These are phyloP conservation scores for Daubentonia madagascariensis DNA, from an alignment of 2,113 vertebrate species.

Conservation along the genomic window DNA sequence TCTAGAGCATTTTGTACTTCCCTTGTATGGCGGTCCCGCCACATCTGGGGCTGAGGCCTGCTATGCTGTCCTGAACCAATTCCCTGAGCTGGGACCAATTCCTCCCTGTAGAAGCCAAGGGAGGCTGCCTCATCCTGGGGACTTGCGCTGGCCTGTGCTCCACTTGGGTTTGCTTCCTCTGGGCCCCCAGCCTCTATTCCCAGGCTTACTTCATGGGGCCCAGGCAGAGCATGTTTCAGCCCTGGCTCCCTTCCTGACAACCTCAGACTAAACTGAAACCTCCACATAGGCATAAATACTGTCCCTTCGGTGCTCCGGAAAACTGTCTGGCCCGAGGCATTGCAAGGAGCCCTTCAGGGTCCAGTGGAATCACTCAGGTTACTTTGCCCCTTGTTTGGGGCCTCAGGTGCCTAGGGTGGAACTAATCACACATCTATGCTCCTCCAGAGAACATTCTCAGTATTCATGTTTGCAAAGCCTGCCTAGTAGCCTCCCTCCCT, in stretches of 20 bases:
- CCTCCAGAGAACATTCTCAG: neutral
- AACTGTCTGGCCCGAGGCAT: too few species aligned
- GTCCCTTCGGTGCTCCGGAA: neutral
- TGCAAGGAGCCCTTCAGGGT: neutral
- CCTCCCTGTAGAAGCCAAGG: neutral
- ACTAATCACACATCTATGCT: neutral
- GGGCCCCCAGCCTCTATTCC: neutral
- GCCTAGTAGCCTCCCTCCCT: too few species aligned
- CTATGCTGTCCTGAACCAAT: neutral
- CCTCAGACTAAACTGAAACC: neutral
- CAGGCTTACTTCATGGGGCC: neutral
- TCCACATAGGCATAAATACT: neutral
- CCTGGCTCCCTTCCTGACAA: neutral
- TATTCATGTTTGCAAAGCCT: neutral
- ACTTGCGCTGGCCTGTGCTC: neutral
- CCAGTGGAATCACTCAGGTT: neutral
- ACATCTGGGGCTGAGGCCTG: neutral
- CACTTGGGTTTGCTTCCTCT: neutral
- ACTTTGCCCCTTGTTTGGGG: neutral
- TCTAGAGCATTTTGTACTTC: conserved; percentile 3
- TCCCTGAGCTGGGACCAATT: neutral
- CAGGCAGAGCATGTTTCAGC: neutral
- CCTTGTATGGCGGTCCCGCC: neutral
- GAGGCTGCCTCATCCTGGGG: neutral
- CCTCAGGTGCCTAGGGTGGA: neutral